Evolutionary conservation across 2,113 vertebrate genomes (phyloP).

Genomic region (Campylorhamphus procurvoides): DNA sequence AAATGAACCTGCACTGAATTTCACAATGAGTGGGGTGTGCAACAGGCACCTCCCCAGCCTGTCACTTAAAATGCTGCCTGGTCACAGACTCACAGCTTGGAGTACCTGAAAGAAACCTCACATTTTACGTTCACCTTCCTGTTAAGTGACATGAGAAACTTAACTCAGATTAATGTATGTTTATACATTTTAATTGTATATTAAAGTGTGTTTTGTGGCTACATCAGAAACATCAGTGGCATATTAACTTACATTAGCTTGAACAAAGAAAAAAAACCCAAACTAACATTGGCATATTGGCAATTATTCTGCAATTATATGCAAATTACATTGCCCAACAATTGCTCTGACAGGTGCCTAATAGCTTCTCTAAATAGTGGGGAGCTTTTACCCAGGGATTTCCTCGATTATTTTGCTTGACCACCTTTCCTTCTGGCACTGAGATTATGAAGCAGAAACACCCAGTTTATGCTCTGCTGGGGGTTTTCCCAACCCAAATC

Average conservation of each 20-base stretch:
- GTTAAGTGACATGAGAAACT: neutral
- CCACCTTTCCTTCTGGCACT: neutral
- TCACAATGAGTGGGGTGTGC: accelerated
- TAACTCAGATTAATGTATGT: neutral
- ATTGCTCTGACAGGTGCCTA: conserved; percentile 58
- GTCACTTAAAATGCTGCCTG: neutral
- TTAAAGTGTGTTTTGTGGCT: neutral
- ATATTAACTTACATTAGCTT: conserved; percentile 8
- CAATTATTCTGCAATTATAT: conserved; percentile 55
- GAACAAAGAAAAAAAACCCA: neutral
- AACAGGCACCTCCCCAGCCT: accelerated
- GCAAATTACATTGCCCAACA: conserved; percentile 17
- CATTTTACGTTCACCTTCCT: neutral
- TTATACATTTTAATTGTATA: conserved; percentile 15
- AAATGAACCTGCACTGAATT: accelerated
- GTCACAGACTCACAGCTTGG: accelerated
- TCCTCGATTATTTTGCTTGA: neutral
- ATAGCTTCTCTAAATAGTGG: conserved; percentile 10
- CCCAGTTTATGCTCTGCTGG: neutral
- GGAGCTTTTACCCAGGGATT: neutral
- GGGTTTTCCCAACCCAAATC: neutral
- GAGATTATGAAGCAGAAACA: accelerated
- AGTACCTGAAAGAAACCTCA: neutral
- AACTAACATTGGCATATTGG: neutral
- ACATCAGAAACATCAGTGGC: neutral